Conservation (phyloP, 2,888 invertebrate species). For the Andrena flavipes region DNA sequence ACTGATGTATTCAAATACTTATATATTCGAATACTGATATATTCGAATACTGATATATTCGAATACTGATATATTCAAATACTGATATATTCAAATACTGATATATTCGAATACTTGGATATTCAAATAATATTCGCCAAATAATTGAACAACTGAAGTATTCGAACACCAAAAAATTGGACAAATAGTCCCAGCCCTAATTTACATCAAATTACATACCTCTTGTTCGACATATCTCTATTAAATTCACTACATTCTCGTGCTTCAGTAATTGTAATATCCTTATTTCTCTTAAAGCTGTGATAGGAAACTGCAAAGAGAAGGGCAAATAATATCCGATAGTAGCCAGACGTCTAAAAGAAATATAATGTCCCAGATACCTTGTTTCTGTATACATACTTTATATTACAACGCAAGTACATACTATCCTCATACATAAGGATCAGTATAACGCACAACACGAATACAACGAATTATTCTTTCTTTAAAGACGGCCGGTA, state of each 20-base stretch:
- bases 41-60: no score
- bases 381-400: neutral
- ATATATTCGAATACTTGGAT: no score
- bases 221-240: constrained; percentile 98
- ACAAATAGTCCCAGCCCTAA: neutral
- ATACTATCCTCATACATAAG: neutral
- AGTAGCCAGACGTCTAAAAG: neutral
- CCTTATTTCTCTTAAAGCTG: constrained; percentile 97
- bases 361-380: neutral
- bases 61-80: no score
- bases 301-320: constrained; percentile 95
- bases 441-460: neutral
- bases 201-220: constrained; percentile 84
- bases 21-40: no score
- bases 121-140: no score
- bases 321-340: neutral
- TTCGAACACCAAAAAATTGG: no score
- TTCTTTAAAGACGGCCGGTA: neutral
- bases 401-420: neutral
- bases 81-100: no score
- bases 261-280: constrained; percentile 97
- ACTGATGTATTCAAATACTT: no score
- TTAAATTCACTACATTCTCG: constrained; percentile 98
- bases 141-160: no score
- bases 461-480: constrained; percentile 1